These are phyloP conservation scores for Saccopteryx bilineata DNA, from an alignment of 2,113 vertebrate genomes.

Conservation along the genomic window DNA sequence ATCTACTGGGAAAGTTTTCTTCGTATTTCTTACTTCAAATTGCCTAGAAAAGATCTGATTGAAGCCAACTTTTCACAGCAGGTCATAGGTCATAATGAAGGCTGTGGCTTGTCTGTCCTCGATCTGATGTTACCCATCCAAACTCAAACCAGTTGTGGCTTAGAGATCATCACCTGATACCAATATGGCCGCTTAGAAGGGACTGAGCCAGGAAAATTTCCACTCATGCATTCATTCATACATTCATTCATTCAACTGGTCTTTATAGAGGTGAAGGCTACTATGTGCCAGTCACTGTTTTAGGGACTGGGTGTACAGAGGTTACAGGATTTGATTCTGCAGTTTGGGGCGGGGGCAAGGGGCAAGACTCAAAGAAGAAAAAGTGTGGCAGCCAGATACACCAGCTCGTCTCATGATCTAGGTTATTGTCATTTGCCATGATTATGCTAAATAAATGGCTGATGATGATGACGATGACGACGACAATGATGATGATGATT, in stretches of 20 bases:
- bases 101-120: neutral
- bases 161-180: neutral
- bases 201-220: neutral
- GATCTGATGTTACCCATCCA: neutral
- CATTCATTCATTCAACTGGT: neutral
- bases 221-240: neutral
- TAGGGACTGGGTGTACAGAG: neutral
- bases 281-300: neutral
- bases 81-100: neutral
- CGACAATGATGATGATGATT: no score
- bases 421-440: neutral
- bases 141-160: neutral
- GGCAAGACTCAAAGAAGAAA: neutral
- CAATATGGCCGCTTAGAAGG: neutral
- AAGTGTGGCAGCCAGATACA: neutral
- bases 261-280: neutral
- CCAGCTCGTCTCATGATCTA: neutral
- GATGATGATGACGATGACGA: no score
- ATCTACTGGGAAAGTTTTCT: neutral
- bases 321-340: neutral
- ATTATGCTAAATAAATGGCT: neutral
- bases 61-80: neutral
- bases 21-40: slow-evolving; percentile 3
- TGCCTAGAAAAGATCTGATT: neutral
- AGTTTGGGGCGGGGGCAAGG: neutral